A percentile compares a stretch with the other conserved stretches of the same genome.
Conservation (phyloP, 2,888 invertebrate genomes). For the Odontocolon sp. region DNA sequence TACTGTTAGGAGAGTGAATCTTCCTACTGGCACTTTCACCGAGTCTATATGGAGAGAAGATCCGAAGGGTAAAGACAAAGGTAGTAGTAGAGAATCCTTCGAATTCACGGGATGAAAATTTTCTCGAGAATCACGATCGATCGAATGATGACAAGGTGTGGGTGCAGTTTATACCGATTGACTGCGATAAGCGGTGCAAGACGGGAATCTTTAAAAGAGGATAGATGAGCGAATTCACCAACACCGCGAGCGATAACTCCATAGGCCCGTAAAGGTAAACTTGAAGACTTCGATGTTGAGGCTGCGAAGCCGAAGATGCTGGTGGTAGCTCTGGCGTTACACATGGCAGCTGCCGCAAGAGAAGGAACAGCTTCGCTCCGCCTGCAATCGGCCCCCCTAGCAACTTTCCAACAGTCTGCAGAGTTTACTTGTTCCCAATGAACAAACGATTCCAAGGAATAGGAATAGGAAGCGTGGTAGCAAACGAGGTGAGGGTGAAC, state of each 20-base stretch:
- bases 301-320: neutral
- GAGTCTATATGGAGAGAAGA: constrained; percentile 10
- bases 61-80: too few relatives aligned
- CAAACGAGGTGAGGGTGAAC: constrained; percentile 21
- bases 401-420: constrained; percentile 65
- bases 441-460: constrained; percentile 64
- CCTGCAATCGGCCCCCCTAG: constrained; percentile 51
- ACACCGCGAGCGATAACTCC: constrained; percentile 7
- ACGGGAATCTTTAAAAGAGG: neutral
- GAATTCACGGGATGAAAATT: too few relatives aligned
- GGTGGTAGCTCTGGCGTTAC: constrained; percentile 1
- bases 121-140: neutral
- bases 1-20: constrained; percentile 5
- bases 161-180: constrained; percentile 10
- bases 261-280: neutral
- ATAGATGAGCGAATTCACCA: constrained; percentile 9
- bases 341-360: neutral
- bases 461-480: constrained; percentile 50
- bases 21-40: constrained; percentile 24
- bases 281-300: neutral
- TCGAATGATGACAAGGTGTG: neutral
- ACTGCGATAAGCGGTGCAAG: constrained; percentile 1
- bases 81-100: too few relatives aligned
- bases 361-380: constrained; percentile 23
- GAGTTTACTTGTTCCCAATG: constrained; percentile 70